phyloP scores from a whole-genome alignment of 2,797 vertebrate genomes.

The Epinephelus coioides region DNA sequence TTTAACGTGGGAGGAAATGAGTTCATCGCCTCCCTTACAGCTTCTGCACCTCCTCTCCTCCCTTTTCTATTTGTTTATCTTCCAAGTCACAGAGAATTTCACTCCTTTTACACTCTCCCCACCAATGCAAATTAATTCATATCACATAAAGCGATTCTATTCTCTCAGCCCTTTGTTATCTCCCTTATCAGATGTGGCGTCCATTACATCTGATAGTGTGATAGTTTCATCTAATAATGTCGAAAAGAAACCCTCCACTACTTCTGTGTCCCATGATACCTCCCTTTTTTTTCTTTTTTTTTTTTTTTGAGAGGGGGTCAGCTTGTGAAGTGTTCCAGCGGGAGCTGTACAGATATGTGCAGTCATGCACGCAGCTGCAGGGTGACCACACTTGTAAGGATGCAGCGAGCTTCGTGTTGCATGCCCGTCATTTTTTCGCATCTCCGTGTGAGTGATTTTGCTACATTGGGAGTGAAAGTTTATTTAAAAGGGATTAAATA shows the following conservation, averaged over 20 bases:
- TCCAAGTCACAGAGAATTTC: slow-evolving; percentile 41
- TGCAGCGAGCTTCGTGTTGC: slow-evolving; percentile 11
- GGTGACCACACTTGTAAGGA: slow-evolving; percentile 39
- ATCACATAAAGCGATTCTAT: slow-evolving; percentile 66
- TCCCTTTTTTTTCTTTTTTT: slow-evolving; percentile 10
- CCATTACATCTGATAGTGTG: slow-evolving; percentile 71
- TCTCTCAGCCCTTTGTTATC: slow-evolving; percentile 61
- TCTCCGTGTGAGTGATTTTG: slow-evolving; percentile 2
- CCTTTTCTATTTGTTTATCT: slow-evolving; percentile 57
- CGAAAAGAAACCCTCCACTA: slow-evolving; percentile 26
- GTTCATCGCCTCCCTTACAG: slow-evolving; percentile 39
- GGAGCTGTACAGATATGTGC: slow-evolving; percentile 56
- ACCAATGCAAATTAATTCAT: slow-evolving; percentile 76
- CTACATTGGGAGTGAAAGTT: slow-evolving; percentile 30
- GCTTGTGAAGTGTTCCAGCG: slow-evolving; percentile 38
- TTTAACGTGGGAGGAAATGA: slow-evolving; percentile 60
- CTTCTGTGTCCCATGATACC: slow-evolving; percentile 45
- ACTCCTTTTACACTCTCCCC: slow-evolving; percentile 54
- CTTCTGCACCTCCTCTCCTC: slow-evolving; percentile 30
- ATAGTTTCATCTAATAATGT: slow-evolving; percentile 58
- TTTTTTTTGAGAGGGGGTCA: slow-evolving; percentile 19
- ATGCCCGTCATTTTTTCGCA: slow-evolving; percentile 26
- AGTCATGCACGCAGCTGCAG: slow-evolving; percentile 64
- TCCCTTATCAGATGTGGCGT: slow-evolving; percentile 72
- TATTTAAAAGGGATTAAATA: slow-evolving; percentile 28